A percentile compares a stretch with the other conserved stretches of the same genome.
phyloP scores from a whole-genome alignment of 2,113 vertebrate species.

The Butastur rufipennis region DNA sequence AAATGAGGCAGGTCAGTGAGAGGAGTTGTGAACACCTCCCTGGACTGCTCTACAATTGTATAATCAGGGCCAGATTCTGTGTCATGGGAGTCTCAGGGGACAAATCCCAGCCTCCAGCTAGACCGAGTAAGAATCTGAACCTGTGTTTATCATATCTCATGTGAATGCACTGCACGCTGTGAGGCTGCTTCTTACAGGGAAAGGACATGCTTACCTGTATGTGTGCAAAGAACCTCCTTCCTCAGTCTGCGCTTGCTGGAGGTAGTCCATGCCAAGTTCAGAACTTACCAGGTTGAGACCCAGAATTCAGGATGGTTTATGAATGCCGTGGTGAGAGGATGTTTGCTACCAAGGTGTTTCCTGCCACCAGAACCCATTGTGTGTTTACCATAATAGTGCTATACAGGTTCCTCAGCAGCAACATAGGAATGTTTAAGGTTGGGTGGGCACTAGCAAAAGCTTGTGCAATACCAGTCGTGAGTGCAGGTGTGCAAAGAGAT shows the following conservation, averaged over 20 bases:
- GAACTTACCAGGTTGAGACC: background rate
- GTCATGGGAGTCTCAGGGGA: background rate
- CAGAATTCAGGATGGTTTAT: background rate
- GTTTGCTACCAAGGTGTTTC: background rate
- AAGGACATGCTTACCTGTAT: background rate
- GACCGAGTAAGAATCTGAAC: background rate
- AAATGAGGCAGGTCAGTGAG: fast-evolving
- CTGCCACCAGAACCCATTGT: background rate
- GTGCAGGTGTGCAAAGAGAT: background rate
- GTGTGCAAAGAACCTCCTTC: background rate
- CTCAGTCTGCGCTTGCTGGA: fast-evolving
- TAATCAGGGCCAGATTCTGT: background rate
- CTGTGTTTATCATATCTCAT: background rate
- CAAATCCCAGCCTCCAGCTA: background rate
- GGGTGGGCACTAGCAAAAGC: background rate
- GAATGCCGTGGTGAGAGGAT: background rate
- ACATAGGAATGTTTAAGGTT: background rate
- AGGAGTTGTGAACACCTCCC: background rate
- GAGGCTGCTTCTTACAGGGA: background rate
- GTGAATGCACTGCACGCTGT: background rate
- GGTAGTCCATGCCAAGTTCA: background rate
- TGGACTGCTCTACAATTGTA: background rate
- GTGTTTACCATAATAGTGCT: background rate
- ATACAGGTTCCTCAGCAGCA: background rate
- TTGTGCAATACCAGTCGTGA: background rate